Evolutionary conservation across 1,140 invertebrate species (phyloP), one percentile per base, ranked within the genome.

Genomic region (Hesperophylax magnus): DNA sequence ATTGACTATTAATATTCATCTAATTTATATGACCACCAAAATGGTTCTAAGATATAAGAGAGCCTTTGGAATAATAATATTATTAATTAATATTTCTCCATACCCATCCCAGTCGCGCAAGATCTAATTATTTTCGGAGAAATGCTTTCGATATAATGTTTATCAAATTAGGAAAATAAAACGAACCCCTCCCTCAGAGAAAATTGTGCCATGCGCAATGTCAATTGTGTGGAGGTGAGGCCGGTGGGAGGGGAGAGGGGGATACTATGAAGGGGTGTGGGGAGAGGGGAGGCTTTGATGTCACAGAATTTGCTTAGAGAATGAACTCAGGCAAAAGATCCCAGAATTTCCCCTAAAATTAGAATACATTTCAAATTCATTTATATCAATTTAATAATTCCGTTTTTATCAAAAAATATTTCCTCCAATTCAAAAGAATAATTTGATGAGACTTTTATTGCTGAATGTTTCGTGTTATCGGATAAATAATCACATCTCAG

Each of bases 71-170:
- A 39, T 39, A 39, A 5, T 39, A 39, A 39, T 39, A 5, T n/a
- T n/a, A 39, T 39, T 39, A 39, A 39, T 39, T 39, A 39, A 39
- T 39, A 39, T 39, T 39, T 39, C 34, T 6, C 34, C 34, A 39
- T 8, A 39, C 34, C 3, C 3, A 6, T 39, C 34, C 9, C 34
- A 39, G 3, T 39, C 31, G 14, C 58, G 24, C 58, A 22, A 20
- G 77, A 79, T 81, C 71, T 81, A 80, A 84, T 84, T 84, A 84
- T 79, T 81, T 83, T 76, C 61, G 34, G 61, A 81, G 82, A 81
- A 84, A 81, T 79, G 82, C 77, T 84, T 81, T 79, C 82, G 77
- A 84, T 84, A 84, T 84, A 79, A 84, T 84, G 81, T 81, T 84
- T 77, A 84, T 84, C 82, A 81, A 83, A 84, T 84, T 84, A 81